A percentile compares a stretch with the other conserved stretches of the same genome.
Evolutionary conservation across 2,888 invertebrate genomes (phyloP).

Genomic region (Eumerus sabulonum): DNA sequence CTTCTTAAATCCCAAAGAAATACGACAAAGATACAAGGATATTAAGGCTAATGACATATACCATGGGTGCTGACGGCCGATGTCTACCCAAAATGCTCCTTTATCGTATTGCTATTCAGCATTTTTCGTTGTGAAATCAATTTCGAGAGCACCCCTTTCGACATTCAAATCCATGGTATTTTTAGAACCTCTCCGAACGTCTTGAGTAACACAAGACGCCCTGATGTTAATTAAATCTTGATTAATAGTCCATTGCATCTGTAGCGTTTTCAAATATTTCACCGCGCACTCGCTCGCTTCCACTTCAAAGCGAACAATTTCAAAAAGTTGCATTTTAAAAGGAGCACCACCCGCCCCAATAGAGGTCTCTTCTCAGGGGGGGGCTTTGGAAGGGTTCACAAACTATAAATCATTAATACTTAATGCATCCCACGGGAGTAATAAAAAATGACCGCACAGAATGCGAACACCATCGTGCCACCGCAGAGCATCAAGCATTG

Average conservation of each 20-base stretch:
- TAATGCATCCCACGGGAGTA: slow-evolving; percentile 77
- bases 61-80: too few species aligned
- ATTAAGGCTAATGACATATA: too few species aligned
- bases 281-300: slow-evolving; percentile 15
- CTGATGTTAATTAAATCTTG: slow-evolving; percentile 54
- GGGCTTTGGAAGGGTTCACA: slow-evolving; percentile 40
- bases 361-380: slow-evolving; percentile 11
- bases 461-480: slow-evolving; percentile 25
- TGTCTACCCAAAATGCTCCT: too few species aligned
- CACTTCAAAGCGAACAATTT: background rate
- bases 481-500: too few species aligned
- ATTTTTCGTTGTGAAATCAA: background rate
- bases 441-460: slow-evolving; percentile 76
- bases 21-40: too few species aligned
- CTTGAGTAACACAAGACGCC: too few species aligned
- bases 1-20: too few species aligned
- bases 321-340: slow-evolving; percentile 52
- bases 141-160: background rate
- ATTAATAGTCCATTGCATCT: slow-evolving; percentile 38
- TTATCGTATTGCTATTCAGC: too few species aligned
- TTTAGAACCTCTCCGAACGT: too few species aligned
- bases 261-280: slow-evolving; percentile 31
- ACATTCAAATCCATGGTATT: too few species aligned
- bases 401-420: slow-evolving; percentile 77
- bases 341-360: slow-evolving; percentile 5